Conservation (phyloP, 2,888 invertebrate genomes). For the Xestia xanthographa region DNA sequence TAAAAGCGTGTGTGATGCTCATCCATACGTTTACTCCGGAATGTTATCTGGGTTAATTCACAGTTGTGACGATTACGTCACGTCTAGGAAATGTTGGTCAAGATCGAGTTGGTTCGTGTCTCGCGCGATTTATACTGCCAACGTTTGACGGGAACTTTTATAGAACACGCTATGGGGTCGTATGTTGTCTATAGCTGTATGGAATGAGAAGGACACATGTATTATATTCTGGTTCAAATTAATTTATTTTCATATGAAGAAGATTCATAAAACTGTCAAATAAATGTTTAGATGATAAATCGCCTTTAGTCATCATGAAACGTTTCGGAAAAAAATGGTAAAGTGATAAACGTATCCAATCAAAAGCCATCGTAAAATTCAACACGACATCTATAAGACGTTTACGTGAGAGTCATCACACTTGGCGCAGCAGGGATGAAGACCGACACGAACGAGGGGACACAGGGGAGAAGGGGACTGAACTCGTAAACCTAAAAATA, state of each 20-base stretch:
- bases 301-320: slow-evolving; percentile 9
- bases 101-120: slow-evolving; percentile 69
- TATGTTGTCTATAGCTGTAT: slow-evolving; percentile 31
- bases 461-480: slow-evolving; percentile 79
- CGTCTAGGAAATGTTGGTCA: slow-evolving; percentile 69
- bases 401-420: slow-evolving; percentile 70
- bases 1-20: slow-evolving; percentile 56
- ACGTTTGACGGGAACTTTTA: slow-evolving; percentile 63
- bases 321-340: slow-evolving; percentile 34
- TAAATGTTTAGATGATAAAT: slow-evolving; percentile 38
- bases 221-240: slow-evolving; percentile 27
- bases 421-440: slow-evolving; percentile 71
- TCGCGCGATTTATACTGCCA: slow-evolving; percentile 60
- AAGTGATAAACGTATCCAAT: slow-evolving; percentile 57
- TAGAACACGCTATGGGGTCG: slow-evolving; percentile 68
- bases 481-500: slow-evolving; percentile 89
- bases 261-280: slow-evolving; percentile 41
- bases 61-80: slow-evolving; percentile 70
- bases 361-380: slow-evolving; percentile 56
- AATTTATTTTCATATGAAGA: slow-evolving; percentile 38
- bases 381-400: slow-evolving; percentile 57
- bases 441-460: slow-evolving; percentile 66
- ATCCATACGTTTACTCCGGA: slow-evolving; percentile 61
- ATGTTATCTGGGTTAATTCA: slow-evolving; percentile 72
- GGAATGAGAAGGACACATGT: slow-evolving; percentile 35